Evolutionary conservation across 1,140 invertebrate genomes (phyloP).

Genomic region (Meloidogyne floridensis): DNA sequence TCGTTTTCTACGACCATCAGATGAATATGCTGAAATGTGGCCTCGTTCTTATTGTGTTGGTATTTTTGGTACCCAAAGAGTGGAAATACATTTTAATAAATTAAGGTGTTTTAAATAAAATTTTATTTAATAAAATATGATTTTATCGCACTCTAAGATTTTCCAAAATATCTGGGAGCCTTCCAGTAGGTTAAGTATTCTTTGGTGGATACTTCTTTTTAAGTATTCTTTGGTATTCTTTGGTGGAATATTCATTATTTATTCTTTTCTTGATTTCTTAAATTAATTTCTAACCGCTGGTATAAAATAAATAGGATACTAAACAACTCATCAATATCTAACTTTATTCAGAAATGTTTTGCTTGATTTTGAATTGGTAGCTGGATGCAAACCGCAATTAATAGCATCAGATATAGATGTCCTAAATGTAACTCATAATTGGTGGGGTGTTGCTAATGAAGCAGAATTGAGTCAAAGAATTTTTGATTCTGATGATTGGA

Average conservation of each 20-base stretch:
- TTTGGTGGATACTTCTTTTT: too few relatives aligned
- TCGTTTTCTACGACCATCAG: constrained; percentile 52
- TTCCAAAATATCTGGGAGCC: not conserved
- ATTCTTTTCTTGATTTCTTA: not conserved
- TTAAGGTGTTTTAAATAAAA: constrained; percentile 76
- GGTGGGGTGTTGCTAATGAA: constrained; percentile 81
- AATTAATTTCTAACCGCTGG: not conserved
- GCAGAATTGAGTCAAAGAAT: constrained; percentile 76
- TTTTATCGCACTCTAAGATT: constrained; percentile 12
- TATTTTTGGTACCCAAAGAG: constrained; percentile 89
- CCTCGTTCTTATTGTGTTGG: constrained; percentile 82
- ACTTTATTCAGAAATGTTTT: constrained; percentile 52
- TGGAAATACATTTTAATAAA: constrained; percentile 85
- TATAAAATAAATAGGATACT: too few relatives aligned
- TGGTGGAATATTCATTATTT: not conserved
- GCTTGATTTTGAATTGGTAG: constrained; percentile 86
- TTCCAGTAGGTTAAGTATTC: too few relatives aligned
- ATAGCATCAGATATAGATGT: constrained; percentile 76
- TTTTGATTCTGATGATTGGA: constrained; percentile 99
- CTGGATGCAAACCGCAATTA: constrained; percentile 72
- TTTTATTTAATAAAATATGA: not conserved
- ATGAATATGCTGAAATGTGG: constrained; percentile 66
- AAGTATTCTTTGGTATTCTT: too few relatives aligned
- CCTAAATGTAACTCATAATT: constrained; percentile 87
- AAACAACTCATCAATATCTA: not conserved